These are phyloP conservation scores for Callimorpha dominula DNA, from an alignment of 2,888 invertebrate species.

Conservation along the genomic window DNA sequence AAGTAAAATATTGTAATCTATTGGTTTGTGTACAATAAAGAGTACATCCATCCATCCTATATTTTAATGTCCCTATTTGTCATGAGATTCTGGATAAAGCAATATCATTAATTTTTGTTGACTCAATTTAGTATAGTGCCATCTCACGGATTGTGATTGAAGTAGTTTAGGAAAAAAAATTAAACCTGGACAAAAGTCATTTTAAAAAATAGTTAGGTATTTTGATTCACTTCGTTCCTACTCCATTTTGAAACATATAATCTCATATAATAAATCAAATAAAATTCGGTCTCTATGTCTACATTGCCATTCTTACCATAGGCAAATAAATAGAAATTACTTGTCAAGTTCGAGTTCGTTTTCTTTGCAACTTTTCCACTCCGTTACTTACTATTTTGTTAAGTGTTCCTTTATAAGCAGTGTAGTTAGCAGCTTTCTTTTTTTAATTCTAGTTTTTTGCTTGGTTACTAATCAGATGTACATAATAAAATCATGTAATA, in stretches of 20 bases:
- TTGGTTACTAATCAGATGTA: too few species aligned
- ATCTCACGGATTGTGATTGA: conserved; percentile 18
- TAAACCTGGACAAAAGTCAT: not conserved
- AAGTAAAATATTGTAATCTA: too few species aligned
- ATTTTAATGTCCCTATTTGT: too few species aligned
- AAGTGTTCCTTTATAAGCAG: conserved; percentile 10
- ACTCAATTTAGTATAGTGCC: conserved; percentile 19
- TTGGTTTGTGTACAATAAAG: too few species aligned
- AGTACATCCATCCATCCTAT: too few species aligned
- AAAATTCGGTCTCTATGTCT: not conserved
- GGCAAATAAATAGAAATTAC: conserved; percentile 16
- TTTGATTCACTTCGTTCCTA: not conserved
- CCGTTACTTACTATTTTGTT: not conserved
- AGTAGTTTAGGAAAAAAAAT: not conserved
- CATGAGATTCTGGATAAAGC: too few species aligned
- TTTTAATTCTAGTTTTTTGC: too few species aligned
- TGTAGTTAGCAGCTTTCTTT: not conserved
- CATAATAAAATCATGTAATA: not conserved
- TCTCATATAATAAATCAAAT: not conserved
- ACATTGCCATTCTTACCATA: not conserved
- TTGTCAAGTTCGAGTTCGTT: conserved; percentile 33
- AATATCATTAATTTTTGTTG: too few species aligned
- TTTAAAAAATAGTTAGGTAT: not conserved
- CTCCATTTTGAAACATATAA: not conserved
- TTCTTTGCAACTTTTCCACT: not conserved